A percentile compares a stretch with the other conserved stretches of the same genome.
Conservation (phyloP, 2,113 vertebrate genomes). For the Potamarius usumacintae region DNA sequence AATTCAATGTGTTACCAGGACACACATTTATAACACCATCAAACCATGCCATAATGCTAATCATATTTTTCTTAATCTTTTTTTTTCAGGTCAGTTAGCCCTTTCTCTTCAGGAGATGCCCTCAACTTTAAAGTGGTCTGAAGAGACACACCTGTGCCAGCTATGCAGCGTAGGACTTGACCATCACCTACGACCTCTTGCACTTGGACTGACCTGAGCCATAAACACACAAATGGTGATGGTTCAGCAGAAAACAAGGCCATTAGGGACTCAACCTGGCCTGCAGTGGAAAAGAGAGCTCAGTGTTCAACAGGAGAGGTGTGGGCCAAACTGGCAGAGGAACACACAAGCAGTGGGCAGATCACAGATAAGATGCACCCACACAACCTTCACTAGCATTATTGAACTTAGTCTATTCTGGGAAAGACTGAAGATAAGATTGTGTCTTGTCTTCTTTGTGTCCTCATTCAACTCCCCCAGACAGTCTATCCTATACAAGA, state of each 20-base stretch:
- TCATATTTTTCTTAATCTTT: too few species aligned
- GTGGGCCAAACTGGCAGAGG: conserved; percentile 63
- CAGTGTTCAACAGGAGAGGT: conserved; percentile 58
- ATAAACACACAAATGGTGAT: neutral
- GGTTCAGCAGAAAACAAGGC: conserved; percentile 29
- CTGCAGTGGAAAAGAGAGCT: conserved; percentile 33
- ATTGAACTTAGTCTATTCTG: neutral
- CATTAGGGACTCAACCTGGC: conserved; percentile 41
- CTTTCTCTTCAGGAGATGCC: neutral
- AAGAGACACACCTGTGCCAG: neutral
- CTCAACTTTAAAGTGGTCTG: neutral
- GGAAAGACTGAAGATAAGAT: neutral
- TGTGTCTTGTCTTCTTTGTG: neutral
- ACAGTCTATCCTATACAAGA: neutral
- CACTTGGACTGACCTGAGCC: conserved; percentile 15
- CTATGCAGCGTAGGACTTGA: neutral
- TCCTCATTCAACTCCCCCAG: conserved; percentile 5
- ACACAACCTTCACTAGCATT: conserved; percentile 56
- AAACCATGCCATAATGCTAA: neutral
- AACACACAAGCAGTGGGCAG: conserved; percentile 64
- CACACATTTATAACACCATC: neutral
- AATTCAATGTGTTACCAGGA: neutral
- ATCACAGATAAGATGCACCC: conserved; percentile 60
- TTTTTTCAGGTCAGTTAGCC: neutral
- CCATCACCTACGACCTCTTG: neutral